Conservation (phyloP, 1,140 invertebrate genomes). For the Ectropis grisescens region DNA sequence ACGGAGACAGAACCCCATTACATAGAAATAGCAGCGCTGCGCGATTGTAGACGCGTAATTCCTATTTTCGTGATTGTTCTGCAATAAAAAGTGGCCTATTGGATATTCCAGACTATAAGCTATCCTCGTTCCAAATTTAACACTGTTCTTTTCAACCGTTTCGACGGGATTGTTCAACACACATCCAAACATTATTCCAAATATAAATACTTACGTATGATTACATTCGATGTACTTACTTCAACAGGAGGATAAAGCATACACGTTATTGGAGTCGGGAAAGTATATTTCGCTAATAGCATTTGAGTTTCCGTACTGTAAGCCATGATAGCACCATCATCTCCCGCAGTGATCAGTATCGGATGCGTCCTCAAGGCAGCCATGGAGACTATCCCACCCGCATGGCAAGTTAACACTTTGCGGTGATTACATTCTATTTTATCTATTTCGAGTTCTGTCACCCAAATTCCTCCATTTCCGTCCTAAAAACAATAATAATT, state of each 20-base stretch:
- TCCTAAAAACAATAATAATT: slow-evolving; percentile 69
- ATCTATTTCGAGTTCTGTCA: slow-evolving; percentile 80
- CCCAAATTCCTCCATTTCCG: slow-evolving; percentile 86
- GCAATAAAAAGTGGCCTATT: no score
- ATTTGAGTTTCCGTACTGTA: slow-evolving; percentile 77
- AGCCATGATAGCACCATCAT: slow-evolving; percentile 77
- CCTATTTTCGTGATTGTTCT: no score
- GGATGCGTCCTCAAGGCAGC: slow-evolving; percentile 75
- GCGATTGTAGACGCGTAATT: no score
- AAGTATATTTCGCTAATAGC: slow-evolving; percentile 74
- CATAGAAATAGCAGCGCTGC: no score
- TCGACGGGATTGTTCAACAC: no score
- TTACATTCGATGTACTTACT: slow-evolving; percentile 70
- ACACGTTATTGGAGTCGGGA: slow-evolving; percentile 73
- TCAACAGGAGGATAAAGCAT: slow-evolving; percentile 80
- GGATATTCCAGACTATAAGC: no score
- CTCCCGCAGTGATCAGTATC: slow-evolving; percentile 78
- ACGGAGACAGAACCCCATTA: no score
- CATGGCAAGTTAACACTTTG: slow-evolving; percentile 78
- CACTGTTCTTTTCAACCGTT: no score
- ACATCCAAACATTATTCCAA: no score
- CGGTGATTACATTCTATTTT: slow-evolving; percentile 70
- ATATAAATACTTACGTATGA: no score
- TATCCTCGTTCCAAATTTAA: no score
- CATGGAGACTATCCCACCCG: slow-evolving; percentile 79